Conservation (phyloP, 2,888 invertebrate genomes). For the Amblyjoppa fuscipennis region DNA sequence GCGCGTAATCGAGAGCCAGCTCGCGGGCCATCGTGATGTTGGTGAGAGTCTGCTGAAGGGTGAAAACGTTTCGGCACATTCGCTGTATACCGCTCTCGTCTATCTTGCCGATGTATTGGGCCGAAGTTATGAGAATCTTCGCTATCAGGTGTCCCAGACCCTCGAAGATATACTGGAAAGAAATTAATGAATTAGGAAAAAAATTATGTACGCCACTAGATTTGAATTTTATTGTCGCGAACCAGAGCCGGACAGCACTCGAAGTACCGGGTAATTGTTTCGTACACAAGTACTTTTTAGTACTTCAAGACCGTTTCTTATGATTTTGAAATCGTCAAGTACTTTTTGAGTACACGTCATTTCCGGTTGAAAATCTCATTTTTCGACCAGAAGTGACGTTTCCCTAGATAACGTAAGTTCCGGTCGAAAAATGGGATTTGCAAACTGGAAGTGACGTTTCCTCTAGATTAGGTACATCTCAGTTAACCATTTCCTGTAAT, state of each 20-base stretch:
- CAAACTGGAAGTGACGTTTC: no score
- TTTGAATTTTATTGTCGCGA: background rate
- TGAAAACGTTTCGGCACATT: slow-evolving; percentile 94
- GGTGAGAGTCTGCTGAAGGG: slow-evolving; percentile 94
- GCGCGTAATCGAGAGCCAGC: slow-evolving; percentile 94
- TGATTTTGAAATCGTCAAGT: background rate
- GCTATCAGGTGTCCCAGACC: slow-evolving; percentile 94
- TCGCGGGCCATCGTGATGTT: slow-evolving; percentile 93
- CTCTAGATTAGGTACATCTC: no score
- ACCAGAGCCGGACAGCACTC: background rate
- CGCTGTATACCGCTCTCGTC: slow-evolving; percentile 93
- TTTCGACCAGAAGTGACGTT: no score
- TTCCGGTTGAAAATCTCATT: no score
- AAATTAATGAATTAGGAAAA: background rate
- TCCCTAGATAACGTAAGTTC: no score
- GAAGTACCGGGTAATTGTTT: no score
- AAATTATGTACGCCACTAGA: background rate
- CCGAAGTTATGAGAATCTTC: slow-evolving; percentile 91
- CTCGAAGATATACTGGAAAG: slow-evolving; percentile 93
- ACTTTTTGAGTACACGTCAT: no score
- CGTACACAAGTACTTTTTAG: background rate
- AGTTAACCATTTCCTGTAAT: no score
- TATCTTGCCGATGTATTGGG: slow-evolving; percentile 92
- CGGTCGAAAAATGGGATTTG: no score
- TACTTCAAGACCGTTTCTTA: background rate